A percentile compares a stretch with the other conserved stretches of the same genome.
phyloP scores from a whole-genome alignment of 2,888 invertebrate genomes.

The Cephus spinipes region DNA sequence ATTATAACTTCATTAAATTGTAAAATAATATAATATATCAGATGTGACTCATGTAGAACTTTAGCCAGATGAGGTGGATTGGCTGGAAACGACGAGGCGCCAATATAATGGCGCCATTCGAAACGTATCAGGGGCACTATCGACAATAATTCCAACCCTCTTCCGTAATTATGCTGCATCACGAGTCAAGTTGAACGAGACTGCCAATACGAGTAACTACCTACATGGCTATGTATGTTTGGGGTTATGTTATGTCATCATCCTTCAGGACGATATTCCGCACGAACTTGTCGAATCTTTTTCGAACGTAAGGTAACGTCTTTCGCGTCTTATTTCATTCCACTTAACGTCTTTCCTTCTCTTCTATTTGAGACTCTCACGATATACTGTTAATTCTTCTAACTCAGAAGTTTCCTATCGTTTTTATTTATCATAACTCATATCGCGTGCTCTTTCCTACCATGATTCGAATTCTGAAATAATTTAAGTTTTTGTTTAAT shows the following conservation, averaged over 20 bases:
- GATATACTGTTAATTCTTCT: not conserved
- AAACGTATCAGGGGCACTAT: not conserved
- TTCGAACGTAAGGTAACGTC: not conserved
- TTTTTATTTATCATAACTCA: not conserved
- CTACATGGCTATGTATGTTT: not conserved
- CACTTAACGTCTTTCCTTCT: not conserved
- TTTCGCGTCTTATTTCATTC: not conserved
- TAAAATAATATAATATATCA: not conserved
- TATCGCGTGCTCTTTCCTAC: not conserved
- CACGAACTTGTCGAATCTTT: not conserved
- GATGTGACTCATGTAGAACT: not conserved
- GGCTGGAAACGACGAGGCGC: not conserved
- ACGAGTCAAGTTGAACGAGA: not conserved
- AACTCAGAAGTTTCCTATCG: not conserved
- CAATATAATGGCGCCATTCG: not conserved
- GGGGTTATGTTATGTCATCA: not conserved
- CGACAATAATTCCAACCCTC: not conserved
- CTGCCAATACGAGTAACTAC: not conserved
- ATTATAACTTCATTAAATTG: not conserved
- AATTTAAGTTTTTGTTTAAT: not conserved
- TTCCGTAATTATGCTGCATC: not conserved
- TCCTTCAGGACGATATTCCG: not conserved
- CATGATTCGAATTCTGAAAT: not conserved
- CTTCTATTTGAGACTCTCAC: not conserved
- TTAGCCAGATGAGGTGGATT: not conserved